A percentile compares a stretch with the other conserved stretches of the same genome.
Evolutionary conservation across 2,113 vertebrate genomes (phyloP).

Genomic region (Solea senegalensis): DNA sequence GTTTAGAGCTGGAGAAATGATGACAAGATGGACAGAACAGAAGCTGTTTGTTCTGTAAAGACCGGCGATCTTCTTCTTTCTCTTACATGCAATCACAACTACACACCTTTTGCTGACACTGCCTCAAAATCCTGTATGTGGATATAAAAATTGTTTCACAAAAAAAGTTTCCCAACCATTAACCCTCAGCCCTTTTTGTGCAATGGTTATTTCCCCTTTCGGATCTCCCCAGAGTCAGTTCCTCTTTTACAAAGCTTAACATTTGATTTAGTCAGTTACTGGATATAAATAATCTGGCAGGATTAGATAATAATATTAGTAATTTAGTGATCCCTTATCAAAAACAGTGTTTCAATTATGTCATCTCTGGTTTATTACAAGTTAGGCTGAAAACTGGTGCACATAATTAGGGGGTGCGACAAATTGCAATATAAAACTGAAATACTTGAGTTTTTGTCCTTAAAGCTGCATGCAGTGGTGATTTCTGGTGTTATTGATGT

Average conservation of each 20-base stretch:
- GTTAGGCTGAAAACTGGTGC: too few species aligned
- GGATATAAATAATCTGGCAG: too few species aligned
- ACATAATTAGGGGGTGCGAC: too few species aligned
- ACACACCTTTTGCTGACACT: neutral
- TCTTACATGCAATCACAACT: neutral
- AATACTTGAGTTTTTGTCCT: too few species aligned
- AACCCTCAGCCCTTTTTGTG: neutral
- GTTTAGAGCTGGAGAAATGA: constrained; percentile 12
- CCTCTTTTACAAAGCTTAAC: neutral
- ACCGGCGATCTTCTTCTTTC: neutral
- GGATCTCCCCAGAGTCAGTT: neutral
- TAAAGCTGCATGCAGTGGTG: too few species aligned
- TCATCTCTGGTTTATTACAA: too few species aligned
- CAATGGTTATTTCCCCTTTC: neutral
- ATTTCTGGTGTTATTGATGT: too few species aligned
- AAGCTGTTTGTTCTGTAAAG: neutral
- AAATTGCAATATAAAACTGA: too few species aligned
- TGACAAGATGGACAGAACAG: neutral
- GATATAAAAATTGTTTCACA: constrained; percentile 34
- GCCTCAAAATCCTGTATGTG: neutral
- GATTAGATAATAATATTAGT: too few species aligned
- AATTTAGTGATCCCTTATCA: too few species aligned
- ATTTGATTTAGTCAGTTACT: too few species aligned
- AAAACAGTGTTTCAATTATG: too few species aligned
- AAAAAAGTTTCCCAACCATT: neutral